Percentiles rank a stretch among this genome's conserved stretches.
Evolutionary conservation across 2,113 vertebrate genomes (phyloP).

Genomic region (Phaethon lepturus): DNA sequence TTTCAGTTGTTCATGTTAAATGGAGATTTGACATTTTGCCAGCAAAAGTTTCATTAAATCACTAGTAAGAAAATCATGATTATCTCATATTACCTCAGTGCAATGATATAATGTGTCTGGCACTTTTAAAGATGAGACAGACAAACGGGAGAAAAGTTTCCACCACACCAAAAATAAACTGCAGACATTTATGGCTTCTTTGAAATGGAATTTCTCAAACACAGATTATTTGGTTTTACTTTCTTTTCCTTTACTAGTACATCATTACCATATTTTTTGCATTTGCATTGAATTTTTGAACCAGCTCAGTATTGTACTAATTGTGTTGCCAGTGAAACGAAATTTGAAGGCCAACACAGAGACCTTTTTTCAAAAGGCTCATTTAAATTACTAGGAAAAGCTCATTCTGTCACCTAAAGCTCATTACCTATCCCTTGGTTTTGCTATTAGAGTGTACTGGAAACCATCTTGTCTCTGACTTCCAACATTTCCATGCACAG

Average conservation of each 20-base stretch:
- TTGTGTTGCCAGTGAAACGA: neutral
- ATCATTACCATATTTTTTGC: fast-evolving
- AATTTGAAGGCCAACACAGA: neutral
- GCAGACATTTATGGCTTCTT: neutral
- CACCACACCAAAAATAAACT: neutral
- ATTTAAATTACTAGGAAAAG: neutral
- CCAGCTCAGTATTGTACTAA: neutral
- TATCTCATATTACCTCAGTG: constrained; percentile 57
- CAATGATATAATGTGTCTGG: constrained; percentile 49
- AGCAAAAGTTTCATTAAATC: constrained; percentile 56
- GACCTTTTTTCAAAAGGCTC: neutral
- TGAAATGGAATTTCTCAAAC: neutral
- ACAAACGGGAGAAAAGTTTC: neutral
- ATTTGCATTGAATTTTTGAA: neutral
- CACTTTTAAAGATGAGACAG: constrained; percentile 25
- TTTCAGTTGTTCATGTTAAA: constrained; percentile 56
- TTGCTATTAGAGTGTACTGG: neutral
- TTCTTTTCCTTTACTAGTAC: neutral
- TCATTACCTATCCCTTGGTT: neutral
- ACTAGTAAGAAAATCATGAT: constrained; percentile 25
- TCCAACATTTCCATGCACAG: neutral
- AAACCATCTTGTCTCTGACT: neutral
- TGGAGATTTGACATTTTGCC: constrained; percentile 58
- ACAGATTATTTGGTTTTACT: neutral
- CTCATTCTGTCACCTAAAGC: neutral